Base-by-base conservation (phyloP, 2,797 vertebrate species). In the Strix occidentalis region DNA sequence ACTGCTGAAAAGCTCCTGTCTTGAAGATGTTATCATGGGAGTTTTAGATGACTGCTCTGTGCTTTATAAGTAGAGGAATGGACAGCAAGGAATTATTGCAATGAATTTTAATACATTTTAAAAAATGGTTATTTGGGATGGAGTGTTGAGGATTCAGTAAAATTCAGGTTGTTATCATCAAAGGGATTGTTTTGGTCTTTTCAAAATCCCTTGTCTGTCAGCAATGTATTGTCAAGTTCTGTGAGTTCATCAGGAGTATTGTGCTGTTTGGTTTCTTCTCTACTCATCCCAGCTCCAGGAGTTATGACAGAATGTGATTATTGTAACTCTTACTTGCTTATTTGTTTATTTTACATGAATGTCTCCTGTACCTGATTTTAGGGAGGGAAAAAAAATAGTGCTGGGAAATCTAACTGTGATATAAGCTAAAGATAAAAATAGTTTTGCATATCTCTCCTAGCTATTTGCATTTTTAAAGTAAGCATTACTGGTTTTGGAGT, bases 31-130 rank as follows among this genome's bases (percentile, higher is more conserved):
- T 95, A 86, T 93, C 90, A 35, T 29, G 64, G 76, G 65, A 95
- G 91, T 94, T 94, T 93, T 94, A 83, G n/a, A 78, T 91, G 80
- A 53, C 90, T 94, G 29, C 45, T 93, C 35, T 69, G 57, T 75
- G 83, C 54, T 86, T 80, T 84, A 2, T 56, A 91, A 88, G 61
- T 77, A 86, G 41, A 57, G 57, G 69, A 74, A 88, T 78, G 83
- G 85, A 41, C 71, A 91, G 87, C 23, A 68, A 95, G 58, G 33
- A 54, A 51, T 89, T 86, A 84, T 43, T 88, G 63, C 57, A 51
- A 15, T 90, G 86, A 69, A 84, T 90, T 94, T 90, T 84, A 84
- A 82, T 70, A 61, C 26, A 20, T 81, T 94, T 91, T 19, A 17
- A 86, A 58, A 94, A 80, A 64, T 8, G 1, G 12, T 41, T 65